A percentile compares a stretch with the other conserved stretches of the same genome.
Conservation (phyloP, 2,797 vertebrate genomes). For the Phrynocephalus guinanensis region DNA sequence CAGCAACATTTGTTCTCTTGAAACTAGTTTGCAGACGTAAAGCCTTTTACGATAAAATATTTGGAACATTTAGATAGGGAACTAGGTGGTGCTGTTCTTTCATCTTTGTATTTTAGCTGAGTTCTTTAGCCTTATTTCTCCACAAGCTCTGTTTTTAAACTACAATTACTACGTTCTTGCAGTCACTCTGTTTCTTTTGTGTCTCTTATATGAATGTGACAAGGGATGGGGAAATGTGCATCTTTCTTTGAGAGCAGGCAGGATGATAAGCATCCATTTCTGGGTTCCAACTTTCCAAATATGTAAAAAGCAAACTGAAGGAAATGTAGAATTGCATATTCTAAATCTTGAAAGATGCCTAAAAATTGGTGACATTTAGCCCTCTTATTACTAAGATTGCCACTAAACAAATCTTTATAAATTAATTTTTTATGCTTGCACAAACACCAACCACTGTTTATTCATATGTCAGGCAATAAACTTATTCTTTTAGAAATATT, state of each 20-base stretch:
- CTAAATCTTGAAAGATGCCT: not conserved
- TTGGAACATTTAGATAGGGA: slow-evolving; percentile 72
- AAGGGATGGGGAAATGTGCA: not conserved
- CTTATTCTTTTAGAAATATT: not conserved
- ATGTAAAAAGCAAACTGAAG: not conserved
- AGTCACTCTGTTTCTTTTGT: not conserved
- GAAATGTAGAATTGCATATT: not conserved
- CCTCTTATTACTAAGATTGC: not conserved
- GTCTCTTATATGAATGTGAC: not conserved
- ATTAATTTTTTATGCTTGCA: not conserved
- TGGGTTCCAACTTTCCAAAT: not conserved
- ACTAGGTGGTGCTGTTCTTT: slow-evolving; percentile 84
- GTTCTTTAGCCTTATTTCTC: slow-evolving; percentile 62
- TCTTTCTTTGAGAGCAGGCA: not conserved
- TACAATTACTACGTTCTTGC: slow-evolving; percentile 16
- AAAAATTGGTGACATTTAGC: not conserved
- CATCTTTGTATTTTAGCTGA: slow-evolving; percentile 73
- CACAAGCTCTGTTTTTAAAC: slow-evolving; percentile 48
- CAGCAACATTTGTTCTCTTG: slow-evolving; percentile 1
- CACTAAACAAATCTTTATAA: not conserved
- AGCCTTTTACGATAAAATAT: slow-evolving; percentile 58
- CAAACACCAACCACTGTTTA: not conserved
- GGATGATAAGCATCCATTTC: not conserved
- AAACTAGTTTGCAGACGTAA: slow-evolving; percentile 57
- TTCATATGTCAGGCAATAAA: not conserved